Evolutionary conservation across 2,113 vertebrate species (phyloP).

Genomic region (Carassius carassius): DNA sequence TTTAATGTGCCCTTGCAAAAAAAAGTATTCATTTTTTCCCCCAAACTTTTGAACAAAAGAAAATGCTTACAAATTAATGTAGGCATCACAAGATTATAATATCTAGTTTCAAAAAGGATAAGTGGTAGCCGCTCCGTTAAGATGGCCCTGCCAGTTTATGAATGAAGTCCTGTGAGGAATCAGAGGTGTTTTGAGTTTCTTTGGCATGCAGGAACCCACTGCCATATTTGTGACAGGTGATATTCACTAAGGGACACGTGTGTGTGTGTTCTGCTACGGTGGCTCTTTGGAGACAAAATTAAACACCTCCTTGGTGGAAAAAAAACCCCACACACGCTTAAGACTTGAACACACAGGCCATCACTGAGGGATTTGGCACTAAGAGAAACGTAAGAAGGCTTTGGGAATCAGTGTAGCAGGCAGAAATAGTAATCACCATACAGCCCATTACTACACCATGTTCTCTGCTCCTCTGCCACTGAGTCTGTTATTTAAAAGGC

Average conservation of each 20-base stretch:
- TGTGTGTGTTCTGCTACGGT: slow-evolving; percentile 9
- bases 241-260: slow-evolving; percentile 5
- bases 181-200: slow-evolving; percentile 9
- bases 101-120: neutral
- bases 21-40: neutral
- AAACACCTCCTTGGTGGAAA: slow-evolving; percentile 46
- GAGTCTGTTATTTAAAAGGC: slow-evolving; percentile 2
- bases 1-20: too few species aligned
- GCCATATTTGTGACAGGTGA: slow-evolving; percentile 64
- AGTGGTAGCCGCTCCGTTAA: neutral
- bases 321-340: neutral
- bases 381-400: slow-evolving; percentile 17
- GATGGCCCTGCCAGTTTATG: neutral
- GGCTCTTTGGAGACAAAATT: slow-evolving; percentile 37
- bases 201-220: slow-evolving; percentile 50
- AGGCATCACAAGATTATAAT: neutral
- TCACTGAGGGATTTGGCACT: neutral
- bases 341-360: neutral
- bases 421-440: slow-evolving; percentile 6
- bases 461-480: neutral
- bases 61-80: neutral
- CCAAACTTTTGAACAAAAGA: too few species aligned
- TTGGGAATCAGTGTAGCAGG: slow-evolving; percentile 24
- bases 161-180: slow-evolving; percentile 6
- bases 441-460: neutral